Conservation (phyloP, 2,113 vertebrate species). For the Perccottus glenii region DNA sequence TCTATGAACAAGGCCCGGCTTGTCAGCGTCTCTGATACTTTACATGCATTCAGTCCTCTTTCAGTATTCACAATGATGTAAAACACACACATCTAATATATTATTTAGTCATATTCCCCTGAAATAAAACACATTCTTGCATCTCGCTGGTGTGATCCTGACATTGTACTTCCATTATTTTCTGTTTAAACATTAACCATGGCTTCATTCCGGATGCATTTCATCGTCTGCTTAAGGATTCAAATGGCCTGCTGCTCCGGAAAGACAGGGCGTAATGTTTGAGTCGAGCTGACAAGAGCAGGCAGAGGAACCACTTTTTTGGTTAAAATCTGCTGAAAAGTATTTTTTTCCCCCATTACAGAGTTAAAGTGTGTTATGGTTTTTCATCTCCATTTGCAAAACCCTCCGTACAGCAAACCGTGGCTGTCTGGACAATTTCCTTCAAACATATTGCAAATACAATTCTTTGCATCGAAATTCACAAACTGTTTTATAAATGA, state of each 20-base stretch:
- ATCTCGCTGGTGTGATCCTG: constrained; percentile 77
- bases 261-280: constrained; percentile 62
- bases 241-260: constrained; percentile 71
- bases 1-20: constrained; percentile 51
- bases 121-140: constrained; percentile 83
- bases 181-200: constrained; percentile 96
- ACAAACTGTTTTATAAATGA: too few species aligned
- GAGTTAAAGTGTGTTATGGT: constrained; percentile 50
- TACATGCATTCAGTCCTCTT: constrained; percentile 77
- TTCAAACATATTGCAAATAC: too few species aligned
- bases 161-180: constrained; percentile 92
- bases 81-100: constrained; percentile 86
- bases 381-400: too few species aligned
- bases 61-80: constrained; percentile 90
- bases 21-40: constrained; percentile 73
- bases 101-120: constrained; percentile 87
- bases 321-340: constrained; percentile 80
- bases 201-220: constrained; percentile 81
- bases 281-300: constrained; percentile 71
- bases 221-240: constrained; percentile 75
- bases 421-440: too few species aligned
- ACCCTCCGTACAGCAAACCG: too few species aligned
- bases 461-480: too few species aligned
- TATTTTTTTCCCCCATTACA: constrained; percentile 68
- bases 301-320: constrained; percentile 67